phyloP scores from a whole-genome alignment of 2,888 invertebrate species.

The Drosophila melanocephala region DNA sequence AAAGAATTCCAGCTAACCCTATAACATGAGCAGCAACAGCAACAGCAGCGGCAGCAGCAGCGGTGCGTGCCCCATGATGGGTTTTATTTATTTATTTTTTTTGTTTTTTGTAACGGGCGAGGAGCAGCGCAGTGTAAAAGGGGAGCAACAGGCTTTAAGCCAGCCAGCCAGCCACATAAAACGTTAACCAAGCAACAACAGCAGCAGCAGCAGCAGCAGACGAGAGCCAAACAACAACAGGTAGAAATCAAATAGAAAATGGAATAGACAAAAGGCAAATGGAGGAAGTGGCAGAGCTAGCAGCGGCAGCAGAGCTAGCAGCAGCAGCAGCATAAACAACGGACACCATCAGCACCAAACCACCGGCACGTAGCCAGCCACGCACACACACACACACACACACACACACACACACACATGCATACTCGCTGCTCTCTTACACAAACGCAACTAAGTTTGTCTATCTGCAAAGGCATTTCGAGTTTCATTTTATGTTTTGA shows the following conservation, averaged over 20 bases:
- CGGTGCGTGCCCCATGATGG: constrained; percentile 55
- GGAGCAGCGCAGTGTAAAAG: constrained; percentile 59
- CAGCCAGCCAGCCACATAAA: constrained; percentile 44
- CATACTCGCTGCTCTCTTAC: constrained; percentile 32
- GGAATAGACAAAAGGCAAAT: constrained; percentile 78
- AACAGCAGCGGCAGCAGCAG: constrained; percentile 18
- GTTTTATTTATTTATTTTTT: background rate
- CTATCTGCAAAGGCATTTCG: constrained; percentile 81
- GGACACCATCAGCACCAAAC: constrained; percentile 71
- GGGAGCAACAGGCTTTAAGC: constrained; percentile 76
- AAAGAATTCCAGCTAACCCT: constrained; percentile 63
- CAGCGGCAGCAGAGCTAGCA: constrained; percentile 49
- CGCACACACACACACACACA: constrained; percentile 27
- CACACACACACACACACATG: constrained; percentile 22
- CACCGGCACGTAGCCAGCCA: constrained; percentile 59
- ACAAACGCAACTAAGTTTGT: constrained; percentile 67
- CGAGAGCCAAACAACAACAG: constrained; percentile 70
- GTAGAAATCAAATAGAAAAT: constrained; percentile 80
- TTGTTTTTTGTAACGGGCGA: constrained; percentile 38
- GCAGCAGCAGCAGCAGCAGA: constrained; percentile 34
- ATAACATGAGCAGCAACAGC: constrained; percentile 34
- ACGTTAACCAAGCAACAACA: constrained; percentile 41
- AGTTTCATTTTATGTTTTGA: constrained; percentile 83
- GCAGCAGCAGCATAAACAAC: constrained; percentile 61
- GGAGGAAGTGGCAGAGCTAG: constrained; percentile 68